These are phyloP conservation scores for Apis dorsata DNA, from an alignment of 1,140 invertebrate species.

Conservation along the genomic window DNA sequence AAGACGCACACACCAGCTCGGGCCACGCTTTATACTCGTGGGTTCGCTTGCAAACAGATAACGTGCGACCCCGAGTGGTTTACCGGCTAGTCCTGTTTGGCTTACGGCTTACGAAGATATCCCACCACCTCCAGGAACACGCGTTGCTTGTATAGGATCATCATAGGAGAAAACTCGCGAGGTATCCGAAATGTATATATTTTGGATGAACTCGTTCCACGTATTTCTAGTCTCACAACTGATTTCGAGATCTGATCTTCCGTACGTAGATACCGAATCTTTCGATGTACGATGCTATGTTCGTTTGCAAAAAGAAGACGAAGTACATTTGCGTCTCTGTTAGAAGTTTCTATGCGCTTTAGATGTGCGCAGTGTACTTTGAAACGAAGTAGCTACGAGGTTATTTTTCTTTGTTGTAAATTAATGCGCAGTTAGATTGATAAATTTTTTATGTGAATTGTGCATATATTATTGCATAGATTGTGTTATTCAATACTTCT, in stretches of 20 bases:
- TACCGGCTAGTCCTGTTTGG: slow-evolving; percentile 67
- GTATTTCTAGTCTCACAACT: not conserved
- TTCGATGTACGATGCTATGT: no score
- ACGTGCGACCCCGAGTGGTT: slow-evolving; percentile 62
- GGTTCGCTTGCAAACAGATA: slow-evolving; percentile 64
- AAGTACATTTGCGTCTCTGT: no score
- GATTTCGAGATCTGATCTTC: not conserved
- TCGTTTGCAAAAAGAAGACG: no score
- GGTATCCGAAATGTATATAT: slow-evolving; percentile 6
- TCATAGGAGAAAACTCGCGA: slow-evolving; percentile 34
- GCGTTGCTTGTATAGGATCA: slow-evolving; percentile 66
- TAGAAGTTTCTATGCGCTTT: no score
- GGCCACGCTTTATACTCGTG: slow-evolving; percentile 21
- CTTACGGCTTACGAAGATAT: slow-evolving; percentile 68
- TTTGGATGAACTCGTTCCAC: slow-evolving; percentile 37
- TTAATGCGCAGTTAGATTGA: no score
- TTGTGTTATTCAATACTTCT: no score
- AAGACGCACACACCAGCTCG: slow-evolving; percentile 35
- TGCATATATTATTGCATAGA: no score
- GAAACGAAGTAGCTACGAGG: no score
- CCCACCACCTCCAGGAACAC: slow-evolving; percentile 41
- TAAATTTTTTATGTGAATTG: no score
- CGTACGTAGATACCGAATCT: no score
- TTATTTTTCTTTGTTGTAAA: no score
- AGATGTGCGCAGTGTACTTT: no score